Conservation (phyloP, 2,888 invertebrate species). For the Eupelmus urozonus region DNA sequence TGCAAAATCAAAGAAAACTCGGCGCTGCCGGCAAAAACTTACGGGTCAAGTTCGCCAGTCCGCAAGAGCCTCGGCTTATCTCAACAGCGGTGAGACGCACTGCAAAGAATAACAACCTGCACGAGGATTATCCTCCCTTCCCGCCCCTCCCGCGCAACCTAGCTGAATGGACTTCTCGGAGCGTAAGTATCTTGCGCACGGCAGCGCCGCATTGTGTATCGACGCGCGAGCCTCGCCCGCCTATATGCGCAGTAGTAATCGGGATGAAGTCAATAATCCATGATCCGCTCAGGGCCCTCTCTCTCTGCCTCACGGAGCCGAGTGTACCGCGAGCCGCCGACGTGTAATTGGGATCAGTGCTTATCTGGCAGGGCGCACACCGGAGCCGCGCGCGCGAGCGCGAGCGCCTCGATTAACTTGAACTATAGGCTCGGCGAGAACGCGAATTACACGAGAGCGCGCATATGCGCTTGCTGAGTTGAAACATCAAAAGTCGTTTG, state of each 20-base stretch:
- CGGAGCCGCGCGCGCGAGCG: conserved; percentile 59
- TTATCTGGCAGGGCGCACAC: conserved; percentile 73
- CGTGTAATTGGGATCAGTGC: conserved; percentile 76
- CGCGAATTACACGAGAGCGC: conserved; percentile 47
- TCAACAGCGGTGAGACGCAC: background rate
- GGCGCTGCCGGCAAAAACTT: background rate
- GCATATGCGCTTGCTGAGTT: conserved; percentile 20
- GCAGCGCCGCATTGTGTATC: conserved; percentile 58
- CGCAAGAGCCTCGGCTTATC: background rate
- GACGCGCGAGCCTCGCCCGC: conserved; percentile 46
- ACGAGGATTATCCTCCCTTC: background rate
- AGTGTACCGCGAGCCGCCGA: conserved; percentile 68
- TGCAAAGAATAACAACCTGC: background rate
- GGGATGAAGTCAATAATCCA: conserved; percentile 74
- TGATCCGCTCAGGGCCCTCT: conserved; percentile 72
- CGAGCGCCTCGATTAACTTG: conserved; percentile 46
- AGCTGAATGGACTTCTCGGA: conserved; percentile 31
- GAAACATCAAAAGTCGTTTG: conserved; percentile 33
- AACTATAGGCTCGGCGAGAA: conserved; percentile 54
- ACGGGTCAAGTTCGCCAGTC: background rate
- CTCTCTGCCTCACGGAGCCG: conserved; percentile 33
- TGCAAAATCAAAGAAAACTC: too few species aligned
- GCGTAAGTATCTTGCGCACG: conserved; percentile 42
- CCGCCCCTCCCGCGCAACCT: too few species aligned
- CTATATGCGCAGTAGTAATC: conserved; percentile 60